These are phyloP conservation scores for Parascotia fuliginaria DNA, from an alignment of 2,888 invertebrate genomes.

Conservation along the genomic window DNA sequence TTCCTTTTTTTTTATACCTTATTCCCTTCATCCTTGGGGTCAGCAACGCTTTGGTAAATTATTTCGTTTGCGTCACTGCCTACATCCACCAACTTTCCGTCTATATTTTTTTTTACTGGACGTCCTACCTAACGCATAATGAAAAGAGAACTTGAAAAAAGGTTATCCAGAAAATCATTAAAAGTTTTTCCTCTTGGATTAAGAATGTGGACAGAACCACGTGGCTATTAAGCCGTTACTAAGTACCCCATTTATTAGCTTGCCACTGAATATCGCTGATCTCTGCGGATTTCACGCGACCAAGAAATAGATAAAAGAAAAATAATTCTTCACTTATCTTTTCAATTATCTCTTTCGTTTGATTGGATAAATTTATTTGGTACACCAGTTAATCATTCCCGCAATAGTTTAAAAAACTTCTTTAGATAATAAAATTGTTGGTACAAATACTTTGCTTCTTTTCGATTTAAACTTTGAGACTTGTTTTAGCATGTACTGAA, in stretches of 20 bases:
- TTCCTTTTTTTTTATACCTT: too few species aligned
- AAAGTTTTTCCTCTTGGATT: slow-evolving; percentile 20
- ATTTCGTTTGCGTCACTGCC: too few species aligned
- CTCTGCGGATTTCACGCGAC: slow-evolving; percentile 25
- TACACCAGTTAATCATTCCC: slow-evolving; percentile 22
- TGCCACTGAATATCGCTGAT: slow-evolving; percentile 36
- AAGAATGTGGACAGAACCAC: slow-evolving; percentile 35
- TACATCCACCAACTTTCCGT: too few species aligned
- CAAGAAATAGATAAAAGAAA: slow-evolving; percentile 39
- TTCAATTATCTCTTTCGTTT: slow-evolving; percentile 66
- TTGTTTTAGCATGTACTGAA: background rate
- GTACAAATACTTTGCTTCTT: background rate
- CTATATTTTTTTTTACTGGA: too few species aligned
- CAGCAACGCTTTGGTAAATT: too few species aligned
- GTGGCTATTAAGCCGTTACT: slow-evolving; percentile 40
- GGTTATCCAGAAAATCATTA: slow-evolving; percentile 17
- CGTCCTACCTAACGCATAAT: too few species aligned
- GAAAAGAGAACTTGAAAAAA: background rate
- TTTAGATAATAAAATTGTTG: background rate
- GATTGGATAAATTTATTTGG: slow-evolving; percentile 54
- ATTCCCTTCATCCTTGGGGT: too few species aligned
- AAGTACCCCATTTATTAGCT: slow-evolving; percentile 44
- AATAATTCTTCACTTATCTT: slow-evolving; percentile 63
- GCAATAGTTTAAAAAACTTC: slow-evolving; percentile 17
- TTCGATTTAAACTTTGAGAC: background rate